These are phyloP conservation scores for Ferdinandea cuprea DNA, from an alignment of 2,888 invertebrate species.

Conservation along the genomic window DNA sequence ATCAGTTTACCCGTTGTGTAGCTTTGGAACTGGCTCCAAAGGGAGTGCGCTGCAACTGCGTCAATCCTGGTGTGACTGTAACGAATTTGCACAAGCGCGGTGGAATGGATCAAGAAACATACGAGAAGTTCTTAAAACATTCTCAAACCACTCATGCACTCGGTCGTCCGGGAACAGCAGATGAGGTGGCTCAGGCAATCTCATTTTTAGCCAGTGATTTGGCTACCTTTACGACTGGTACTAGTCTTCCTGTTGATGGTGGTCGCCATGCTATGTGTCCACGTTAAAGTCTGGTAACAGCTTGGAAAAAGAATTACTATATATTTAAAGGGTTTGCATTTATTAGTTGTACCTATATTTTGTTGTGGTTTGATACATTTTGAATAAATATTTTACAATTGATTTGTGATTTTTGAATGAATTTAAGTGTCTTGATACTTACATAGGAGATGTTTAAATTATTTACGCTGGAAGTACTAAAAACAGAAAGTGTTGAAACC, in stretches of 20 bases:
- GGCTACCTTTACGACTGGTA: constrained; percentile 96
- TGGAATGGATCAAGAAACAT: constrained; percentile 92
- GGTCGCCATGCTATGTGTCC: constrained; percentile 97
- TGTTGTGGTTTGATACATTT: background rate
- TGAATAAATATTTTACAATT: constrained; percentile 3
- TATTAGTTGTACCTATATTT: constrained; percentile 8
- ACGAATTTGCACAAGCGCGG: constrained; percentile 94
- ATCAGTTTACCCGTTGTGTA: constrained; percentile 96
- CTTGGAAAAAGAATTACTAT: background rate
- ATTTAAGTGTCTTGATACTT: too few species aligned
- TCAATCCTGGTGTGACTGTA: constrained; percentile 94
- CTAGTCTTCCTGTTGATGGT: constrained; percentile 95
- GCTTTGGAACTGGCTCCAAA: constrained; percentile 93
- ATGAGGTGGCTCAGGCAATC: constrained; percentile 95
- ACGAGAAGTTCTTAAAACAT: constrained; percentile 92
- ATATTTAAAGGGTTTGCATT: constrained; percentile 23
- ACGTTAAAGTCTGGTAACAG: constrained; percentile 85
- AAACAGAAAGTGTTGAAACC: too few species aligned
- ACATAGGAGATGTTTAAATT: too few species aligned
- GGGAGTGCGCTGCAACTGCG: constrained; percentile 94
- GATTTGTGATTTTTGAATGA: too few species aligned
- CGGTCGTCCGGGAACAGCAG: constrained; percentile 91
- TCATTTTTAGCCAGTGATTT: constrained; percentile 95
- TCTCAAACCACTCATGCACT: constrained; percentile 95
- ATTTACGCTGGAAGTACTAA: too few species aligned